Conservation (phyloP, 2,113 vertebrate genomes). For the Antechinus flavipes region DNA sequence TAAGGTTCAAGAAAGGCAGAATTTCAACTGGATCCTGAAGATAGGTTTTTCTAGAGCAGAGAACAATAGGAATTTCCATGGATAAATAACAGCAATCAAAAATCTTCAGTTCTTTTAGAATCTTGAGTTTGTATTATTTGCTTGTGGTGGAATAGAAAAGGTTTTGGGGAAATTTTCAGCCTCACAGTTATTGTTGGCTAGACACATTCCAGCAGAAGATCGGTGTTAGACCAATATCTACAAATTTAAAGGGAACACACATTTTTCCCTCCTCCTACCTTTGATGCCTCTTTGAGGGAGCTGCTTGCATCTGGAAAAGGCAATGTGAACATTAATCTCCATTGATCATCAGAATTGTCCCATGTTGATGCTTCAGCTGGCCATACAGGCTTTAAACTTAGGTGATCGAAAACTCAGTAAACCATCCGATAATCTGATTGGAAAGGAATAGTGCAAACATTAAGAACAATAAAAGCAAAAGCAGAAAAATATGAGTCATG, state of each 20-base stretch:
- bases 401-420: constrained; percentile 49
- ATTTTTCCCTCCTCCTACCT: constrained; percentile 29
- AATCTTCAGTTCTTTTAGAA: constrained; percentile 38
- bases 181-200: constrained; percentile 65
- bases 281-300: not conserved
- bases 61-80: not conserved
- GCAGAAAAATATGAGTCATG: not conserved
- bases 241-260: constrained; percentile 38
- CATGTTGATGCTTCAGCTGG: constrained; percentile 61
- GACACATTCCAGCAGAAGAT: constrained; percentile 51
- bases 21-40: not conserved
- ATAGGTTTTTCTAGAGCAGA: not conserved
- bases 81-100: constrained; percentile 14
- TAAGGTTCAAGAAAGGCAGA: not conserved
- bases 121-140: constrained; percentile 12
- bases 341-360: not conserved
- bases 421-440: not conserved
- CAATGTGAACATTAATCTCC: not conserved
- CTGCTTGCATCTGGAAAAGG: not conserved
- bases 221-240: constrained; percentile 39
- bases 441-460: not conserved
- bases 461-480: not conserved
- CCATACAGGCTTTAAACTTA: constrained; percentile 51
- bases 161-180: not conserved
- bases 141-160: not conserved